A percentile compares a stretch with the other conserved stretches of the same genome.
phyloP scores from a whole-genome alignment of 2,113 vertebrate species.

The Amphiprion percula region DNA sequence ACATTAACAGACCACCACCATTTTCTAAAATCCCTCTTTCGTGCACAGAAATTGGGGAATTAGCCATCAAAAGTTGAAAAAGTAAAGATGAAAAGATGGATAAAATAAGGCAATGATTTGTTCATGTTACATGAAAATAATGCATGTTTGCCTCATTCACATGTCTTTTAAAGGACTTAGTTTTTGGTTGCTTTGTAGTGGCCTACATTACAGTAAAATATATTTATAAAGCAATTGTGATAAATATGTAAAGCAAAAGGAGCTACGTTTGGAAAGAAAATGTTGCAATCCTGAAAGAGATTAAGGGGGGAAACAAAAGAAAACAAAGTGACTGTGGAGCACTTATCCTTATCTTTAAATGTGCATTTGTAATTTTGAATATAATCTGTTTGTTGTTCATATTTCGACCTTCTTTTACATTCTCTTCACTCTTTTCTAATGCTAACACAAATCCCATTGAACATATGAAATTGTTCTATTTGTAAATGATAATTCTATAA shows the following conservation, averaged over 20 bases:
- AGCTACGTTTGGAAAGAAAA: too few relatives aligned
- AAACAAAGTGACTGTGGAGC: too few relatives aligned
- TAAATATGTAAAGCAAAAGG: too few relatives aligned
- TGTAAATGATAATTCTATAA: slow-evolving; percentile 74
- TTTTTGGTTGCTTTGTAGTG: too few relatives aligned
- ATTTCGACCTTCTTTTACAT: neutral
- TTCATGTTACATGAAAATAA: too few relatives aligned
- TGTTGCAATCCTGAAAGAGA: too few relatives aligned
- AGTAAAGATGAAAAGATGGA: neutral
- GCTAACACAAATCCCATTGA: slow-evolving; percentile 52
- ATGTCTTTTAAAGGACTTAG: too few relatives aligned
- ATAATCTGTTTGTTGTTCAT: neutral
- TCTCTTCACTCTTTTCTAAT: slow-evolving; percentile 1
- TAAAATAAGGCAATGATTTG: neutral
- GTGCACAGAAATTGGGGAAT: neutral
- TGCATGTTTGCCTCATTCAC: too few relatives aligned
- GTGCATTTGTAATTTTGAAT: neutral
- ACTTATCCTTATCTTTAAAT: neutral
- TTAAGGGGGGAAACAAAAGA: too few relatives aligned
- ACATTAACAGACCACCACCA: slow-evolving; percentile 12
- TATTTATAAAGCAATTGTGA: too few relatives aligned
- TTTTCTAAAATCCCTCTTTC: neutral
- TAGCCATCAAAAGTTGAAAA: neutral
- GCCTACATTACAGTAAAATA: too few relatives aligned
- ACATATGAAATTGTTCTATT: slow-evolving; percentile 73